Evolutionary conservation across 2,888 invertebrate species (phyloP).

Genomic region (Phyto melanocephala): DNA sequence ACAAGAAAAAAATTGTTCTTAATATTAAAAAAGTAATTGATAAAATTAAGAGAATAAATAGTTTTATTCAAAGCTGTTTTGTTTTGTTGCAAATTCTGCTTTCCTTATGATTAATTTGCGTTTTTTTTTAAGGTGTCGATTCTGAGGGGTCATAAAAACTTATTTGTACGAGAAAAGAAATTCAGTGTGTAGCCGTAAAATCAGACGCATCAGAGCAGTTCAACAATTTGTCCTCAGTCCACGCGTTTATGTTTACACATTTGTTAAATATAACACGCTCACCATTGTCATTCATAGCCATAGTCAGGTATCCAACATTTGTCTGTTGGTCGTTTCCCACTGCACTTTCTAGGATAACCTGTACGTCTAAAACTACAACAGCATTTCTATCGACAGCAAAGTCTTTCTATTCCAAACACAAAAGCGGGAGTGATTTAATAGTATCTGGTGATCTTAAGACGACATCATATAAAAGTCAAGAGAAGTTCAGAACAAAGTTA

Average conservation of each 20-base stretch:
- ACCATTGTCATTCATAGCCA: constrained; percentile 9
- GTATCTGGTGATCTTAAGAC: background rate
- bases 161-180: constrained; percentile 13
- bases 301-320: constrained; percentile 9
- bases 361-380: background rate
- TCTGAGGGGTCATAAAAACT: background rate
- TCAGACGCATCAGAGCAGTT: constrained; percentile 24
- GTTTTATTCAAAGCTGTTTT: background rate
- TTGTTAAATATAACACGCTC: background rate
- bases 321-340: background rate
- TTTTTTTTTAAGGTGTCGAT: constrained; percentile 11
- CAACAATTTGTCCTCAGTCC: constrained; percentile 34
- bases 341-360: background rate
- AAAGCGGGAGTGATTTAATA: background rate
- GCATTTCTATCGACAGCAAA: background rate
- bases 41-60: background rate
- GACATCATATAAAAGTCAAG: background rate
- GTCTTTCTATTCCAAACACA: background rate
- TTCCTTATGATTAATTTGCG: background rate
- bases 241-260: constrained; percentile 20
- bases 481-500: background rate
- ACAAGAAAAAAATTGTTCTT: constrained; percentile 27
- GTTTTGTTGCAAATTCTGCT: too few relatives aligned
- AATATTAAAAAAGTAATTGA: constrained; percentile 42
- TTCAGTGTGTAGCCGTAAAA: constrained; percentile 8